Evolutionary conservation across 2,888 invertebrate genomes (phyloP), one percentile per base, ranked within the genome.

Genomic region (Ormyrus nitidulus): DNA sequence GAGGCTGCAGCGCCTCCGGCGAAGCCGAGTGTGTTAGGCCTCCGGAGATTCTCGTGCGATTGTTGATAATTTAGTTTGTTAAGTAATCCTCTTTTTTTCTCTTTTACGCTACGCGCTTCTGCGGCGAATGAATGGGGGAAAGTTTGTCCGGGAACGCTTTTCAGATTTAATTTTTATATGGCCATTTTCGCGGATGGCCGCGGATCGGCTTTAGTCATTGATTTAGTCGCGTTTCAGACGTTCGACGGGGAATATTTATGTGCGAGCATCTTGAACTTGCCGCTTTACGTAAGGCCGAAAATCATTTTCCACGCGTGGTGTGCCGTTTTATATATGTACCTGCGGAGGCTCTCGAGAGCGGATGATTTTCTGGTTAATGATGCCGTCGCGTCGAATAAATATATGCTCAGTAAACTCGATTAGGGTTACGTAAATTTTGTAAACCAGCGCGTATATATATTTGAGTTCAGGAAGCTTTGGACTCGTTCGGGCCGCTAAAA

Each of bases 41-140:
- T 19, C 34, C 49, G 5, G 59, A 59, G 51, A 71, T 58, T 65
- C 74, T 54, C 46, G 6, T 6, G 19, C 66, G 61, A 76, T 68
- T 62, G 61, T 54, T 62, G 62, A 76, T 76, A 46, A 76, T 69
- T 76, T 69, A 19, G 61, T 62, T 76, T 62, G 69, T 76, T 76
- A 54, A 76, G 69, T 76, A 76, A 76, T 59, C 46, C 49, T 34
- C 34, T 51, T 44, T 19, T 19, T 19, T 19, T 49, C 49, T 69
- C 13, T 69, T 54, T 62, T 6, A 1, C 11, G 19, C 19, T 19
- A 6, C 62, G 19, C 8, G 34, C 19, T 19, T 19, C 19, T 19
- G 19, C 19, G n/a, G 6, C 49, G 74, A 65, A 66, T 59, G 58
- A 74, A 74, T 74, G 58, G 74, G 49, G 56, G 74, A 74, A 74